Percentiles rank a stretch among this genome's conserved stretches.
phyloP scores from a whole-genome alignment of 2,888 invertebrate species.

The Eudasyphora cyanicolor region DNA sequence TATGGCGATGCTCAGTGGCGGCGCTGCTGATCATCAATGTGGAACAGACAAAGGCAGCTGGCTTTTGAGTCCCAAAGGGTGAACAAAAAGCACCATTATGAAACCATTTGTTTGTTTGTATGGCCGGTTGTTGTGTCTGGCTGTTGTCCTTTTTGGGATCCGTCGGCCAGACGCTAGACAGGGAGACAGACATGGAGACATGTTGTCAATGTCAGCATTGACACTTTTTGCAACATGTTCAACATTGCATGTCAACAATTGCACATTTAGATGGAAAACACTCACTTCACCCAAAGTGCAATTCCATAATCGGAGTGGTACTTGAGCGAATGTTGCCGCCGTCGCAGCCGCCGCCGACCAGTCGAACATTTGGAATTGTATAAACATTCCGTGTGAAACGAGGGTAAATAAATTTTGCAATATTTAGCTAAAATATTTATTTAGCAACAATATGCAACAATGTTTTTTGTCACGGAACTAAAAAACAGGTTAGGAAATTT shows the following conservation, averaged over 20 bases:
- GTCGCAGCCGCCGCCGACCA: not conserved
- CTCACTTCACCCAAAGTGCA: conserved; percentile 8
- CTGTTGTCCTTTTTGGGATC: not conserved
- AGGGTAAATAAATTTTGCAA: not conserved
- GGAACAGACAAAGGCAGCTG: conserved; percentile 41
- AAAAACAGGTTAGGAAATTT: too few species aligned
- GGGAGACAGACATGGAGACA: conserved; percentile 47
- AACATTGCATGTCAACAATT: conserved; percentile 57
- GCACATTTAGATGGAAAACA: conserved; percentile 47
- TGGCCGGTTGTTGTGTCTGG: not conserved
- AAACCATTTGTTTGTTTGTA: not conserved
- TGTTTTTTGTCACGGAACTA: too few species aligned
- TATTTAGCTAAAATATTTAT: too few species aligned
- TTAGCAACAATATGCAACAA: too few species aligned
- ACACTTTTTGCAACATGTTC: conserved; percentile 56
- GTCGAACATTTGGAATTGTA: not conserved
- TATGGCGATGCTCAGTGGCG: too few species aligned
- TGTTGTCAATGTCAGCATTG: conserved; percentile 60
- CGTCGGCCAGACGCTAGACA: conserved; percentile 4
- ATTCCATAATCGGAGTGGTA: conserved; percentile 10
- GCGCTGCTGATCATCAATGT: conserved; percentile 32
- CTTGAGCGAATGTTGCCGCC: not conserved
- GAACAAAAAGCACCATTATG: not conserved
- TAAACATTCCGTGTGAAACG: not conserved
- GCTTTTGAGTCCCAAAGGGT: conserved; percentile 36